Percentiles rank a stretch among this genome's conserved stretches.
Evolutionary conservation across 2,113 vertebrate species (phyloP).

Genomic region (Sciurus niger): DNA sequence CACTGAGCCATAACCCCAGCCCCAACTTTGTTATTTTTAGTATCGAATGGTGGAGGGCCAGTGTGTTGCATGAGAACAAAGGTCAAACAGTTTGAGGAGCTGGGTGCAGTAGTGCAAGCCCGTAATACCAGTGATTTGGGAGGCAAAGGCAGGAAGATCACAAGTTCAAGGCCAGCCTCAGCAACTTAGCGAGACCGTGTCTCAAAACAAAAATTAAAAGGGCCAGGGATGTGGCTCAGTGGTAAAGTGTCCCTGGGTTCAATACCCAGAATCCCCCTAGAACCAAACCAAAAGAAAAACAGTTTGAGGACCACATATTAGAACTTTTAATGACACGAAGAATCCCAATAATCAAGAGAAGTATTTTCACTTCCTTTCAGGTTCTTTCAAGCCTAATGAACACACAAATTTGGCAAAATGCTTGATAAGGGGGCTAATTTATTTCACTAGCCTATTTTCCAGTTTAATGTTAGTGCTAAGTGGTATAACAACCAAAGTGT

Average conservation of each 20-base stretch:
- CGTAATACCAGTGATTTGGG: too few relatives aligned
- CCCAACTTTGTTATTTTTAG: background rate
- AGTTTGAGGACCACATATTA: background rate
- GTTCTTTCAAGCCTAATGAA: background rate
- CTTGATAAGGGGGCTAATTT: background rate
- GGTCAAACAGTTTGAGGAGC: background rate
- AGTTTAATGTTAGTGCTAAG: background rate
- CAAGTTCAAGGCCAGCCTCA: too few relatives aligned
- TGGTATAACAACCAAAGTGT: background rate
- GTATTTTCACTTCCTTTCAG: background rate
- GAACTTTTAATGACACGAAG: background rate
- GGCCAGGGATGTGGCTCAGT: too few relatives aligned
- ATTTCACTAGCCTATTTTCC: background rate
- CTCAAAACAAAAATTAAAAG: too few relatives aligned
- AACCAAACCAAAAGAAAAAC: background rate
- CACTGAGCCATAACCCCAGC: too few relatives aligned
- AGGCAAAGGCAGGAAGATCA: too few relatives aligned
- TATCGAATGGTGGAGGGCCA: background rate
- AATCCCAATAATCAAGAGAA: background rate
- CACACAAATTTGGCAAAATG: background rate
- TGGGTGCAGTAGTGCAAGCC: too few relatives aligned
- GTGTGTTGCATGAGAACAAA: background rate
- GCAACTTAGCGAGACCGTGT: too few relatives aligned
- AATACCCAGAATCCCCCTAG: too few relatives aligned
- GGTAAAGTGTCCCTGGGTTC: too few relatives aligned